Evolutionary conservation across 2,888 invertebrate genomes (phyloP).

Genomic region (Drosophila crucigera): DNA sequence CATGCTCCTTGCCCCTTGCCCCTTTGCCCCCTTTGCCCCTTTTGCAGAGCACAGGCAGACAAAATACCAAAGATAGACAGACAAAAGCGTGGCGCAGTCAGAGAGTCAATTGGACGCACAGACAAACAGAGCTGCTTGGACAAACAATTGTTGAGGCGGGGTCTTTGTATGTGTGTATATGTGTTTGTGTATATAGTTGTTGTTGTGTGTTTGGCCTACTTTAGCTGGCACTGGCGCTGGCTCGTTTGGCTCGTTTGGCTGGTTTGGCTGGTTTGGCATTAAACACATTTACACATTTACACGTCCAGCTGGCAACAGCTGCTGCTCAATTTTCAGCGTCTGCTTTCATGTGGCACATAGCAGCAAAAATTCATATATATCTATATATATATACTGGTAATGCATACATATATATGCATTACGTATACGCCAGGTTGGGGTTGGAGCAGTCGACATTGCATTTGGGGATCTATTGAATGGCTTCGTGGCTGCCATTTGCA

Average conservation of each 20-base stretch:
- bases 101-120: conserved; percentile 31
- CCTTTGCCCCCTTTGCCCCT: background rate
- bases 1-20: background rate
- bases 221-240: conserved; percentile 42
- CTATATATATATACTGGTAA: background rate
- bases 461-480: conserved; percentile 53
- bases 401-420: conserved; percentile 25
- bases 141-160: conserved; percentile 53
- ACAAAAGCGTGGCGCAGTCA: conserved; percentile 39
- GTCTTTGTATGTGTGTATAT: conserved; percentile 12
- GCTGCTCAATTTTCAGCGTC: conserved; percentile 59
- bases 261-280: conserved; percentile 48
- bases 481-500: conserved; percentile 68
- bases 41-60: conserved; percentile 33
- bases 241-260: conserved; percentile 30
- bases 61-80: conserved; percentile 39
- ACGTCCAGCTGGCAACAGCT: conserved; percentile 77
- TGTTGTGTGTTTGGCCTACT: conserved; percentile 72
- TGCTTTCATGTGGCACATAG: conserved; percentile 38
- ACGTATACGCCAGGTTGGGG: conserved; percentile 41
- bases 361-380: conserved; percentile 11
- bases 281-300: conserved; percentile 61
- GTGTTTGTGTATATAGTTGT: conserved; percentile 14
- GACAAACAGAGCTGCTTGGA: conserved; percentile 41
- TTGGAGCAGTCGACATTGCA: conserved; percentile 36